A percentile compares a stretch with the other conserved stretches of the same genome.
These are phyloP conservation scores for Listrodromus nycthemerus DNA, from an alignment of 2,888 invertebrate genomes.

Conservation along the genomic window DNA sequence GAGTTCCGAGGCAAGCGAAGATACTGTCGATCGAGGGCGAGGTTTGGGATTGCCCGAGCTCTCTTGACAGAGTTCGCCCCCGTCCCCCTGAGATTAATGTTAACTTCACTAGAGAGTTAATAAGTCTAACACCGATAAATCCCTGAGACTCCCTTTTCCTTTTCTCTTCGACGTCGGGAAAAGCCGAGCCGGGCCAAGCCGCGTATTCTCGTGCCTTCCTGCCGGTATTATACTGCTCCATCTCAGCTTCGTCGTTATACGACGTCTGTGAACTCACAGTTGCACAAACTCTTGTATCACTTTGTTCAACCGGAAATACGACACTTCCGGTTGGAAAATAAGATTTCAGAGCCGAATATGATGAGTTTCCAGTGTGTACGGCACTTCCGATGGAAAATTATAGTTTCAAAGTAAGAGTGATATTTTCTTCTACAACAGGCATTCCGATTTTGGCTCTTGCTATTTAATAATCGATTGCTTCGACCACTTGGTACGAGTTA, in stretches of 20 bases:
- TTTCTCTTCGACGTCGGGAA: slow-evolving; percentile 52
- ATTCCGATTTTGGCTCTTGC: too few species aligned
- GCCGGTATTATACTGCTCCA: not conserved
- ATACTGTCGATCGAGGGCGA: slow-evolving; percentile 66
- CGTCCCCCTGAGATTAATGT: slow-evolving; percentile 78
- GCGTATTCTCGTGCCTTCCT: slow-evolving; percentile 5
- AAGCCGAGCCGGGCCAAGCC: slow-evolving; percentile 13
- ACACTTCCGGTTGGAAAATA: too few species aligned
- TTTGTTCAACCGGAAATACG: not conserved
- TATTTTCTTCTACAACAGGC: too few species aligned
- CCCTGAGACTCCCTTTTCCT: slow-evolving; percentile 74
- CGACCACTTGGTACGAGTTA: not conserved
- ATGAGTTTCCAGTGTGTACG: too few species aligned
- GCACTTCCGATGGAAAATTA: too few species aligned
- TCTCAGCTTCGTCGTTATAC: not conserved
- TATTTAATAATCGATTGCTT: not conserved
- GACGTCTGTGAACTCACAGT: not conserved
- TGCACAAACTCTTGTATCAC: not conserved
- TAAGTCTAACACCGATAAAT: slow-evolving; percentile 82
- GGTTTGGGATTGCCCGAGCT: slow-evolving; percentile 62
- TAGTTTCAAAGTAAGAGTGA: too few species aligned
- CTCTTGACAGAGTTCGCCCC: slow-evolving; percentile 67
- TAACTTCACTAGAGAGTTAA: slow-evolving; percentile 82
- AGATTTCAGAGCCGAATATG: too few species aligned
- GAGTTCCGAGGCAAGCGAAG: slow-evolving; percentile 29